A percentile compares a stretch with the other conserved stretches of the same genome.
Evolutionary conservation across 2,113 vertebrate genomes (phyloP).

Genomic region (Taxidea taxus): DNA sequence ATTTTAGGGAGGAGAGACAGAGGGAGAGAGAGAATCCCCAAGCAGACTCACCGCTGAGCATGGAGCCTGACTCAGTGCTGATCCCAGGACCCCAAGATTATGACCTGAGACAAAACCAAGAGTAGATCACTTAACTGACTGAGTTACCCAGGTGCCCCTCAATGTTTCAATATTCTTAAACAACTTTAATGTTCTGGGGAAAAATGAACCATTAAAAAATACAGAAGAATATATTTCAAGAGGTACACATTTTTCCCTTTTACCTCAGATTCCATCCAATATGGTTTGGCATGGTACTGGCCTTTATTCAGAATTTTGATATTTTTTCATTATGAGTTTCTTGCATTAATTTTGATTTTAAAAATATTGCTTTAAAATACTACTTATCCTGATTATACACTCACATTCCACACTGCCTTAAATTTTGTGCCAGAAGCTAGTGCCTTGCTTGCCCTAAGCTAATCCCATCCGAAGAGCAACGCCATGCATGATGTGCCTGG

Average conservation of each 20-base stretch:
- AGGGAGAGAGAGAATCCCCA: neutral
- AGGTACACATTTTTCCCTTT: neutral
- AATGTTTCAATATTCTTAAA: neutral
- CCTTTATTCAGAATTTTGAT: neutral
- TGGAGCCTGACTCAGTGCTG: neutral
- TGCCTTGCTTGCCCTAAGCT: neutral
- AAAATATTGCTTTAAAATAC: neutral
- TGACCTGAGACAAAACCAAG: neutral
- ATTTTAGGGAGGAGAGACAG: neutral
- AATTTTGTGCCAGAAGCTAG: neutral
- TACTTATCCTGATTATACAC: neutral
- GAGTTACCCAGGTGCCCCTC: neutral
- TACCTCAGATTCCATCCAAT: neutral
- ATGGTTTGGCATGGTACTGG: neutral
- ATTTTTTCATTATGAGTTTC: neutral
- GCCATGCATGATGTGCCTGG: neutral
- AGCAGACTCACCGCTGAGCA: neutral
- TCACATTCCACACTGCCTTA: neutral
- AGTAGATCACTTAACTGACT: neutral
- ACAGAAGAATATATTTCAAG: neutral
- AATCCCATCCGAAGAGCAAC: neutral
- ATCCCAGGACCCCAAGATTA: neutral
- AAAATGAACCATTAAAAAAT: neutral
- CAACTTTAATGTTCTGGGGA: neutral
- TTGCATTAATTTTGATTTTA: neutral